A percentile compares a stretch with the other conserved stretches of the same genome.
These are phyloP conservation scores for Rhaphigaster nebulosa DNA, from an alignment of 2,888 invertebrate species.

Conservation along the genomic window DNA sequence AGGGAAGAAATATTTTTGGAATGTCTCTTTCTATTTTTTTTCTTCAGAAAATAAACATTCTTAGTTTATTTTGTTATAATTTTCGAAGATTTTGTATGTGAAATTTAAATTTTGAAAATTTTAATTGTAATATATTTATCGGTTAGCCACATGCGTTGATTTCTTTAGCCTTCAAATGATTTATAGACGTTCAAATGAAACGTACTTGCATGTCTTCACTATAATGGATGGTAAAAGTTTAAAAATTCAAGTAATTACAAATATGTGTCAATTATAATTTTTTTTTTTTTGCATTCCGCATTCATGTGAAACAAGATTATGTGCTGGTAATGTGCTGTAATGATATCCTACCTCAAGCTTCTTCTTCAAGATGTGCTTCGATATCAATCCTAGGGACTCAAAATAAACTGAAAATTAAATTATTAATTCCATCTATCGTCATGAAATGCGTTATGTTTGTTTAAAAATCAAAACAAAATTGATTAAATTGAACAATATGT, in stretches of 20 bases:
- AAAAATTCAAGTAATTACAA: background rate
- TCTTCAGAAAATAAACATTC: too few species aligned
- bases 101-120: too few species aligned
- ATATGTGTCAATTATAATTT: background rate
- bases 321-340: background rate
- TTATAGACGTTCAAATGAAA: constrained; percentile 6
- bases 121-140: background rate
- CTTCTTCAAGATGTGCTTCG: background rate
- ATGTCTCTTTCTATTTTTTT: too few species aligned
- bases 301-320: background rate
- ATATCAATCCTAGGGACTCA: background rate
- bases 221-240: background rate
- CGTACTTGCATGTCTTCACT: background rate
- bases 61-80: too few species aligned
- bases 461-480: background rate
- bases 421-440: background rate
- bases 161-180: background rate
- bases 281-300: constrained; percentile 20
- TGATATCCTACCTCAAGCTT: background rate
- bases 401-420: constrained; percentile 37
- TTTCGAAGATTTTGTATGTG: background rate
- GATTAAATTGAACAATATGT: background rate
- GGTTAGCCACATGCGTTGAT: background rate
- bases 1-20: too few species aligned
- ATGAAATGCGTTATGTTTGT: background rate